These are phyloP conservation scores for Cyphomyrus discorhynchus DNA, from an alignment of 2,113 vertebrate genomes.

Conservation along the genomic window DNA sequence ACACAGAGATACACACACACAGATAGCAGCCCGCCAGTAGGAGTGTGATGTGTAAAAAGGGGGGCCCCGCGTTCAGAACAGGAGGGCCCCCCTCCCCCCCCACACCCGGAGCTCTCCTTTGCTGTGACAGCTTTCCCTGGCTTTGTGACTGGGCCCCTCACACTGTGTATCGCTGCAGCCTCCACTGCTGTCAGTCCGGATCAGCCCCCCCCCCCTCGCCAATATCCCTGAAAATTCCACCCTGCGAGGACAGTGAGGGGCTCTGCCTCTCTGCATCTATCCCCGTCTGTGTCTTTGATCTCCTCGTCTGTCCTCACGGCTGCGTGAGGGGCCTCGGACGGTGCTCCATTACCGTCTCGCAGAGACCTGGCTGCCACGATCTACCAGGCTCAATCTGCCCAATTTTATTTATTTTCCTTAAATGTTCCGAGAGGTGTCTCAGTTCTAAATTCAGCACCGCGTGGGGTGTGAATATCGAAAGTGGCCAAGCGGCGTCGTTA, in stretches of 20 bases:
- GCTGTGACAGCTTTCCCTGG: background rate
- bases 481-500: background rate
- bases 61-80: background rate
- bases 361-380: background rate
- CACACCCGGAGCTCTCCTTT: background rate
- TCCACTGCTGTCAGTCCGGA: conserved; percentile 5
- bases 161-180: background rate
- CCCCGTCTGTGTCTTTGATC: background rate
- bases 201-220: background rate
- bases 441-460: background rate
- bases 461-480: background rate
- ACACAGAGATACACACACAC: background rate
- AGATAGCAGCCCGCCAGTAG: background rate
- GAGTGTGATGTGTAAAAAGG: background rate
- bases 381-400: background rate
- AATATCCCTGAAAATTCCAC: background rate
- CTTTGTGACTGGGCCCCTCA: conserved; percentile 4
- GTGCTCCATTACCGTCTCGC: conserved; percentile 15
- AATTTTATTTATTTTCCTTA: background rate
- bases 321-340: background rate
- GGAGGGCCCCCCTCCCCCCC: background rate
- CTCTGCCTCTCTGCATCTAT: background rate
- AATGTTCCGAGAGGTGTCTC: background rate
- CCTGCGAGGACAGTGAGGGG: background rate
- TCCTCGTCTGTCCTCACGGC: background rate